Evolutionary conservation across 2,113 vertebrate species (phyloP), one percentile per base, ranked within the genome.

Genomic region (Ifrita kowaldi): DNA sequence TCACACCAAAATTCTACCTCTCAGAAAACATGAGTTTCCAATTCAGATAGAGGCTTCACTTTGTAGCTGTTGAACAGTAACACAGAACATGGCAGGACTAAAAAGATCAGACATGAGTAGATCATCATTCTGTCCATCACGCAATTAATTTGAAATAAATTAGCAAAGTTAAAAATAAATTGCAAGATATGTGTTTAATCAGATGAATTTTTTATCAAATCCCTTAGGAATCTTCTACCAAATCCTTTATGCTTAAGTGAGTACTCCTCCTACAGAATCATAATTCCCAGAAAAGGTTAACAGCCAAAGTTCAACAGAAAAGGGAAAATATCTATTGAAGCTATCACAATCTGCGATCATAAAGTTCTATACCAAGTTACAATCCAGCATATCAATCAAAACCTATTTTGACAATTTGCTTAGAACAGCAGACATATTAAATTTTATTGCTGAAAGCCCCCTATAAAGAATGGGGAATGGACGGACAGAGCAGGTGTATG

Each of bases 161-260:
- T 32, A 46, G 2, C 2, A 6, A 77, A 68, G 7, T 42, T 1
- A 33, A 56, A 77, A 90, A 23, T 60, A 24, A 56, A 52, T 62
- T 69, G 2, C 24, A 57, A 82, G 3, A 35, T 42, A 23, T 0
- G 0, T 14, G 52, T 76, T 64, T 11, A 76, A 16, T 50, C 15
- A 64, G 28, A 59, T 5, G 7, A 67, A 16, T 37, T n/a, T 71
- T 68, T 46, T 52, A 8, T 8, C 13, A 62, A 70, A 75, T 47
- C 6, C 22, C 30, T 52, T 41, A 17, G 16, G 47, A 80, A 71
- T 22, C 7, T 68, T 73, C 41, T n/a, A 18, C 9, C 28, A 59
- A 55, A 77, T 55, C 6, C 4, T 16, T 52, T 50, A 13, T 13
- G 5, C 6, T 77, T 77, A n/a, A 77, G 10, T 35, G 22, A 71